Evolutionary conservation across 2,888 invertebrate species (phyloP).

Genomic region (Actias luna): DNA sequence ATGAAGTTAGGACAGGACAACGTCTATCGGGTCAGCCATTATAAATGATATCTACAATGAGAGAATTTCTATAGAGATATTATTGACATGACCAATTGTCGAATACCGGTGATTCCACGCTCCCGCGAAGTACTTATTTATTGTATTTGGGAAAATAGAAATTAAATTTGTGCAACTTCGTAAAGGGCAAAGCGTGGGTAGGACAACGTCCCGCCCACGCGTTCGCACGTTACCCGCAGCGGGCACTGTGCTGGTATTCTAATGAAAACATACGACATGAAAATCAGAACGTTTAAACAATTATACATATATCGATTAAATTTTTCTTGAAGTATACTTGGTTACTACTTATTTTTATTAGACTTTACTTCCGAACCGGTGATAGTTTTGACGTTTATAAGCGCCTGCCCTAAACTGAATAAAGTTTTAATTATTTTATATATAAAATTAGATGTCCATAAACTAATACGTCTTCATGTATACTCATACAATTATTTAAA

Average conservation of each 20-base stretch:
- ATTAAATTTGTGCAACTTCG: conserved; percentile 2
- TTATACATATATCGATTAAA: too few species aligned
- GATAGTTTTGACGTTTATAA: too few species aligned
- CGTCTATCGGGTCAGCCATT: too few species aligned
- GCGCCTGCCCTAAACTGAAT: too few species aligned
- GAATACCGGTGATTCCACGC: background rate
- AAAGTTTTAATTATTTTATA: too few species aligned
- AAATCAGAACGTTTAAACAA: background rate
- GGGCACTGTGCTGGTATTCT: background rate
- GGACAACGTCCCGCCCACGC: background rate
- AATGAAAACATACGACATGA: background rate
- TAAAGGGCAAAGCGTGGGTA: conserved; percentile 4
- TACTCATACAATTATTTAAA: too few species aligned
- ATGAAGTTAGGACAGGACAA: too few species aligned
- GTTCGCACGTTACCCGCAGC: background rate
- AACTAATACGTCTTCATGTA: too few species aligned
- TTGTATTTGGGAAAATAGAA: conserved; percentile 2
- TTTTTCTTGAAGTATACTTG: too few species aligned
- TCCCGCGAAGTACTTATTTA: background rate
- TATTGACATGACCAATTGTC: background rate
- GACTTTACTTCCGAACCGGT: too few species aligned
- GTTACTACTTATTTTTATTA: too few species aligned
- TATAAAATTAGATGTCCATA: too few species aligned
- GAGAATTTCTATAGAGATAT: background rate
- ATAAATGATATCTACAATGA: background rate